Evolutionary conservation across 2,797 vertebrate genomes (phyloP).

Genomic region (Trichosurus vulpecula): DNA sequence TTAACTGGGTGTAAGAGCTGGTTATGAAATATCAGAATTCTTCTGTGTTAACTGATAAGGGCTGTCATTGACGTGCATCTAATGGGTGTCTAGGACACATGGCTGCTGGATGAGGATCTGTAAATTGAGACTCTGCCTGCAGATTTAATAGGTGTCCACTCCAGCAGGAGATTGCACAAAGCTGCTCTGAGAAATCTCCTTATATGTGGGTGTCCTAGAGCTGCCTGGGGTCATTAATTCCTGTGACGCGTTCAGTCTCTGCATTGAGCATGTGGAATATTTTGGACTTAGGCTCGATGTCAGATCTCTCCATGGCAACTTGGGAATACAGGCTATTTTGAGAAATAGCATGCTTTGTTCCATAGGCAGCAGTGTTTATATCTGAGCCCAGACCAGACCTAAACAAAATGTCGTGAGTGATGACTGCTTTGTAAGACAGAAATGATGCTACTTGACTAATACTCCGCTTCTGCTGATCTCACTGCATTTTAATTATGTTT

Average conservation of each 20-base stretch:
- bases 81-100: slow-evolving; percentile 11
- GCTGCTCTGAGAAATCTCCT: slow-evolving; percentile 28
- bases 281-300: slow-evolving; percentile 46
- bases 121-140: slow-evolving; percentile 14
- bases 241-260: slow-evolving; percentile 38
- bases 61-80: slow-evolving; percentile 5
- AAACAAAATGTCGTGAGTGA: slow-evolving; percentile 6
- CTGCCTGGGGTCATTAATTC: slow-evolving; percentile 20
- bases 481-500: slow-evolving; percentile 15
- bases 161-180: slow-evolving; percentile 38
- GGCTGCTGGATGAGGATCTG: slow-evolving; percentile 7
- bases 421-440: slow-evolving; percentile 3
- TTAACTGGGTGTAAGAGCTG: slow-evolving; percentile 1
- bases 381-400: slow-evolving; percentile 38
- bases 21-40: background rate
- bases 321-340: slow-evolving; percentile 70
- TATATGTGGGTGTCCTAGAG: slow-evolving; percentile 24
- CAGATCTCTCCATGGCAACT: slow-evolving; percentile 60
- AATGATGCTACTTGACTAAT: background rate
- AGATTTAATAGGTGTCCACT: background rate
- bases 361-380: slow-evolving; percentile 45
- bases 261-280: slow-evolving; percentile 18
- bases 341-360: slow-evolving; percentile 50
- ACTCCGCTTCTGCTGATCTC: background rate
- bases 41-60: background rate